phyloP scores from a whole-genome alignment of 2,797 vertebrate genomes.

The Bryconaethiops microstoma region DNA sequence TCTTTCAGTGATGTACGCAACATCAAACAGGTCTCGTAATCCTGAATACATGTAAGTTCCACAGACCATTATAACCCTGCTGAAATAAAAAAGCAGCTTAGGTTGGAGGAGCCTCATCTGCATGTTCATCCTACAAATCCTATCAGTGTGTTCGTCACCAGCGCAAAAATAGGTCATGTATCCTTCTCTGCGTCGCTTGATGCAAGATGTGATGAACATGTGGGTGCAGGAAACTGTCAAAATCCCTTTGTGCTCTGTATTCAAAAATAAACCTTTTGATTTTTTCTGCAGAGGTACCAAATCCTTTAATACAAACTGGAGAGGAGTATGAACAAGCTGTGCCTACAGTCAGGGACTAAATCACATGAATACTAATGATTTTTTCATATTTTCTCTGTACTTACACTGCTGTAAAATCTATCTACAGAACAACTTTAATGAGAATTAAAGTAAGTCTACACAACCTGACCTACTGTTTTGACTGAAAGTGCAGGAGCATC shows the following conservation, averaged over 20 bases:
- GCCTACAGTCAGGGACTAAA: not conserved
- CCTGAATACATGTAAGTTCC: not conserved
- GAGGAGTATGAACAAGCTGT: not conserved
- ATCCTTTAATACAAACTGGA: not conserved
- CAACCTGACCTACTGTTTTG: not conserved
- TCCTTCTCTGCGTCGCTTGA: not conserved
- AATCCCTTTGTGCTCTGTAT: slow-evolving; percentile 17
- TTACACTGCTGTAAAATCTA: not conserved
- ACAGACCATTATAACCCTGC: slow-evolving; percentile 7
- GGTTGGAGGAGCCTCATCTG: slow-evolving; percentile 6
- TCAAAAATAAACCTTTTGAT: slow-evolving; percentile 26
- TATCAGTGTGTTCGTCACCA: slow-evolving; percentile 1
- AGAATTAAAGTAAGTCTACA: not conserved
- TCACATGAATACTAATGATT: not conserved
- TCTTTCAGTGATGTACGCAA: not conserved
- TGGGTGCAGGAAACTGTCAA: slow-evolving; percentile 30
- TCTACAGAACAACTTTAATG: not conserved
- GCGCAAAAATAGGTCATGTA: slow-evolving; percentile 27
- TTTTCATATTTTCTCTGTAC: not conserved
- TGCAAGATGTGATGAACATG: slow-evolving; percentile 11
- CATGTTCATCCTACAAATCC: slow-evolving; percentile 8
- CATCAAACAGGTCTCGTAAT: not conserved
- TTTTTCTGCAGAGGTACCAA: not conserved
- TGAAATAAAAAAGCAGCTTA: slow-evolving; percentile 7
- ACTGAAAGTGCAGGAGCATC: not conserved